Percentiles rank a stretch among this genome's conserved stretches.
These are phyloP conservation scores for Phocoena phocoena DNA, from an alignment of 2,113 vertebrate species.

Conservation along the genomic window DNA sequence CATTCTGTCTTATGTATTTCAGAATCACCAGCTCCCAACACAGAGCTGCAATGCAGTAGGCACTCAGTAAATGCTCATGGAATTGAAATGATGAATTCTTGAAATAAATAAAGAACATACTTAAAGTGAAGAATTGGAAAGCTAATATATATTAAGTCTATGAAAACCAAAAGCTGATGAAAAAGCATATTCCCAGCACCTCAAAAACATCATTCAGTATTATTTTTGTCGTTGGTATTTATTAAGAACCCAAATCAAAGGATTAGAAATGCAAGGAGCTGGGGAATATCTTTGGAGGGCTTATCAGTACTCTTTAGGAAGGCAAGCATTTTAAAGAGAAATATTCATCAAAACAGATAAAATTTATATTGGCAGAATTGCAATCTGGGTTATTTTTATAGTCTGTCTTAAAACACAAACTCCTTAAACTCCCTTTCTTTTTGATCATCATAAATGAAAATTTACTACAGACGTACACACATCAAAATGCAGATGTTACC, in stretches of 20 bases:
- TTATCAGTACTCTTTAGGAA: conserved; percentile 43
- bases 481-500: conserved; percentile 64
- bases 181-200: conserved; percentile 5
- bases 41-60: background rate
- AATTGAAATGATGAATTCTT: background rate
- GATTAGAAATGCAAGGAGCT: conserved; percentile 1
- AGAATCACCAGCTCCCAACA: background rate
- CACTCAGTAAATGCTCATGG: background rate
- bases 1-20: background rate
- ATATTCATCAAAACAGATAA: conserved; percentile 59
- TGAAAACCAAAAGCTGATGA: conserved; percentile 40
- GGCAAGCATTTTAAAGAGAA: conserved; percentile 41
- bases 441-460: conserved; percentile 60
- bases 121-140: background rate
- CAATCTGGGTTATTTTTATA: conserved; percentile 50
- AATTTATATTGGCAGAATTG: conserved; percentile 58
- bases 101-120: background rate
- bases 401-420: conserved; percentile 56
- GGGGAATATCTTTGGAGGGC: background rate
- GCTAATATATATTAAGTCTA: background rate
- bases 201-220: background rate
- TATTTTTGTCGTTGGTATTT: conserved; percentile 44
- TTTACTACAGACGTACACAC: conserved; percentile 22
- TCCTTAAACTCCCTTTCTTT: conserved; percentile 53
- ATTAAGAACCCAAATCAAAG: conserved; percentile 22